These are phyloP conservation scores for Alauda arvensis DNA, from an alignment of 2,797 vertebrate species.

Conservation along the genomic window DNA sequence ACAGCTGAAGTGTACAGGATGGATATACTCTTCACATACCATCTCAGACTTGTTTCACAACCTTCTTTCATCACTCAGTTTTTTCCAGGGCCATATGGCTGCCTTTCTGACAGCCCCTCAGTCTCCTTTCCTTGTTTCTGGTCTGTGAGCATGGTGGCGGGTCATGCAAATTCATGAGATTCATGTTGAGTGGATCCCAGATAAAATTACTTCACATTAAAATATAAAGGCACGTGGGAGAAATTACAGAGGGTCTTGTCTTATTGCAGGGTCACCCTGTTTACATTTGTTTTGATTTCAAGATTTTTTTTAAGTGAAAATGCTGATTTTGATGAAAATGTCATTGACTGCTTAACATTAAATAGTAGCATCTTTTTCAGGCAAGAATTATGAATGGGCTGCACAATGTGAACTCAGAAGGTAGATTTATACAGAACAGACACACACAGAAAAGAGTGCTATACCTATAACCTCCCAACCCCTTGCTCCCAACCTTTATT, in stretches of 20 bases:
- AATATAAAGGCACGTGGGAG: not conserved
- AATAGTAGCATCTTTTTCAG: not conserved
- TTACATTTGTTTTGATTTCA: not conserved
- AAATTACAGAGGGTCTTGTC: not conserved
- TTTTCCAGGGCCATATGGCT: not conserved
- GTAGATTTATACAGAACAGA: not conserved
- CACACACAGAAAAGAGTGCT: not conserved
- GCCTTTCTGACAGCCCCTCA: not conserved
- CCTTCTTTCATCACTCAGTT: accelerated
- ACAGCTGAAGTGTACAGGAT: not conserved
- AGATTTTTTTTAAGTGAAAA: not conserved
- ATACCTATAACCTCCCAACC: not conserved
- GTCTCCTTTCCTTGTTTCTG: not conserved
- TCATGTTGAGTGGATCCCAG: not conserved
- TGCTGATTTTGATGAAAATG: not conserved
- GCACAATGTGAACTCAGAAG: not conserved
- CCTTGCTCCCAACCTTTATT: not conserved
- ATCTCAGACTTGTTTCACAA: not conserved
- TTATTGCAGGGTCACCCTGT: not conserved
- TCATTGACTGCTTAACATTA: not conserved
- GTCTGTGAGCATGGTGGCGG: not conserved
- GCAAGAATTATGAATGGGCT: not conserved
- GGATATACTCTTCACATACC: not conserved
- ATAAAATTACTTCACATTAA: not conserved
- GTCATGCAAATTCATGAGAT: not conserved